Percentiles rank a stretch among this genome's conserved stretches.
These are phyloP conservation scores for Edolisoma coerulescens DNA, from an alignment of 2,113 vertebrate genomes.

Conservation along the genomic window DNA sequence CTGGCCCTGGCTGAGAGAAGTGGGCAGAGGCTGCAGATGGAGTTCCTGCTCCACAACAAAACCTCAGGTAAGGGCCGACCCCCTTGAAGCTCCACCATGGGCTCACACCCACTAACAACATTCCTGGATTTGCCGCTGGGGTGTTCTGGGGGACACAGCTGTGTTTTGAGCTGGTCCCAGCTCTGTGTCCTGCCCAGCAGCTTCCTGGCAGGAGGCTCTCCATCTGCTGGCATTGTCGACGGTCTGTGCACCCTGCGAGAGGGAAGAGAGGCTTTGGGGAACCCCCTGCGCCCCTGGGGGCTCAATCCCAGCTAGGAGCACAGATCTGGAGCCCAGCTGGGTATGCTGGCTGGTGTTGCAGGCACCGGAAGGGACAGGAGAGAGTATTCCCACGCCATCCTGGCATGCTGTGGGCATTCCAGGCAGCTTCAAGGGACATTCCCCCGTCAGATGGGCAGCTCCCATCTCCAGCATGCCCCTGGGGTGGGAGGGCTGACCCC, in stretches of 20 bases:
- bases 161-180: rapidly evolving
- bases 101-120: neutral
- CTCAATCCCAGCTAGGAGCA: neutral
- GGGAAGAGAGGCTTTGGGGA: neutral
- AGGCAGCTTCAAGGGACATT: too few relatives aligned
- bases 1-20: slow-evolving; percentile 79
- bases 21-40: slow-evolving; percentile 85
- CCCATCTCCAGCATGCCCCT: neutral
- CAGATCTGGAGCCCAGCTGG: neutral
- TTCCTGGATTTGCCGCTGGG: rapidly evolving
- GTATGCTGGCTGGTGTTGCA: neutral
- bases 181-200: neutral
- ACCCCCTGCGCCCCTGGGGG: rapidly evolving
- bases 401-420: neutral
- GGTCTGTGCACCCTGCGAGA: rapidly evolving
- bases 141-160: neutral
- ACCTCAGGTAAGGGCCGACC: slow-evolving; percentile 77
- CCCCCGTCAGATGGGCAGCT: neutral
- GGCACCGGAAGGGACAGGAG: neutral
- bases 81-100: neutral
- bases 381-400: neutral
- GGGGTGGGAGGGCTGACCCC: too few relatives aligned
- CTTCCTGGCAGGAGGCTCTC: neutral
- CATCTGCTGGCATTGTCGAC: neutral
- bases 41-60: slow-evolving; percentile 86